Percentiles rank a stretch among this genome's conserved stretches.
phyloP scores from a whole-genome alignment of 2,113 vertebrate genomes.

The Hoplias malabaricus region DNA sequence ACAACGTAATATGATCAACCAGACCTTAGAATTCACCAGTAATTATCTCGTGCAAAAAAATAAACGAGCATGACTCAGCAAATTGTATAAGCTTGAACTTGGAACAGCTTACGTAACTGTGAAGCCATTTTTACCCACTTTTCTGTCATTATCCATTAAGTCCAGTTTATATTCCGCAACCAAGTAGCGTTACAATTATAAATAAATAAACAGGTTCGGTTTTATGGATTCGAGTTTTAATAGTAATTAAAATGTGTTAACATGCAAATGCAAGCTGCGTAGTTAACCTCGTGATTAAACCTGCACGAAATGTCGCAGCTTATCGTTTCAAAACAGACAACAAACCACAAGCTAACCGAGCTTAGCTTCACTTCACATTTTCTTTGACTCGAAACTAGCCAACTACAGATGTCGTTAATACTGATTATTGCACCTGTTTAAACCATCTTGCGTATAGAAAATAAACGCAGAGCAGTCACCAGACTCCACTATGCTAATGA shows the following conservation, averaged over 20 bases:
- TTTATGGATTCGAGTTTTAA: neutral
- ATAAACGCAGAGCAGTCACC: too few relatives aligned
- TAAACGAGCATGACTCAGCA: slow-evolving; percentile 64
- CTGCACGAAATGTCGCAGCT: neutral
- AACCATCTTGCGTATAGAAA: too few relatives aligned
- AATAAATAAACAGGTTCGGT: neutral
- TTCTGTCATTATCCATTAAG: neutral
- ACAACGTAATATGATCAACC: too few relatives aligned
- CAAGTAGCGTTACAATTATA: neutral
- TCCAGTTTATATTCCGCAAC: neutral
- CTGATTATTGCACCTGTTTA: neutral
- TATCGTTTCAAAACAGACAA: neutral
- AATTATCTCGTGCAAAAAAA: neutral
- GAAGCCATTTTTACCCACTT: neutral
- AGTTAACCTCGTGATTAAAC: neutral
- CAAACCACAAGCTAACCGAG: neutral
- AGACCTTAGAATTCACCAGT: too few relatives aligned
- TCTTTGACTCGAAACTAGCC: neutral
- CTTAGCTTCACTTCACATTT: neutral
- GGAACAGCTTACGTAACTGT: neutral
- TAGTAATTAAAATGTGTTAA: neutral
- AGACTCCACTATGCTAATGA: too few relatives aligned
- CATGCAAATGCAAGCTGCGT: too few relatives aligned
- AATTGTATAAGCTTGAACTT: neutral
- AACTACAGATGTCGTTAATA: neutral